phyloP scores from a whole-genome alignment of 2,888 invertebrate species.

The Melanostoma mellinum region DNA sequence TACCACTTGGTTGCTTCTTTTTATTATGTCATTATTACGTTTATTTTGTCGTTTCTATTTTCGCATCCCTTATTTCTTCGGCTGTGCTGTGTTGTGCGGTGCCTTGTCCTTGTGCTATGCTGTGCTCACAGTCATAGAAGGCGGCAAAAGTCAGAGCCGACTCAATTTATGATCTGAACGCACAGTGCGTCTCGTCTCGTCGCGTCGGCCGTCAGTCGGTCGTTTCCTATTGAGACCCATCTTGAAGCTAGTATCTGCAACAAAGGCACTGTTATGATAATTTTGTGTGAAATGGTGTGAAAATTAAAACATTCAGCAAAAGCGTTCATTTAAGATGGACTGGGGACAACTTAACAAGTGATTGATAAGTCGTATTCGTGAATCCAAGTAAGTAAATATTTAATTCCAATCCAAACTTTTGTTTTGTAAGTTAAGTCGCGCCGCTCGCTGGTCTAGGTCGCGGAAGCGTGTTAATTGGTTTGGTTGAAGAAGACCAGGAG shows the following conservation, averaged over 20 bases:
- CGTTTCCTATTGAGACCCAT: slow-evolving; percentile 23
- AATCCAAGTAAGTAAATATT: no score
- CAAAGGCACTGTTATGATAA: slow-evolving; percentile 35
- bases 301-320: slow-evolving; percentile 52
- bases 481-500: no score
- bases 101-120: no score
- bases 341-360: not conserved
- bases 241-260: slow-evolving; percentile 12
- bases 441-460: no score
- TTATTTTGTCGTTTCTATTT: slow-evolving; percentile 49
- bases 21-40: slow-evolving; percentile 48
- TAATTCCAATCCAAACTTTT: no score
- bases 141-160: slow-evolving; percentile 21
- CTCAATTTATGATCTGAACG: slow-evolving; percentile 17
- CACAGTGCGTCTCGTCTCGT: not conserved
- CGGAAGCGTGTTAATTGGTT: no score
- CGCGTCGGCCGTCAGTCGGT: no score
- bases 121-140: not conserved
- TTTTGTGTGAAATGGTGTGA: slow-evolving; percentile 50
- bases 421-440: no score
- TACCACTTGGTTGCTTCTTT: slow-evolving; percentile 55
- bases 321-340: not conserved
- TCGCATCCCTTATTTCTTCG: slow-evolving; percentile 17
- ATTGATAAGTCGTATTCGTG: not conserved
- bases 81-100: not conserved